These are phyloP conservation scores for Oryzias celebensis DNA, from an alignment of 2,113 vertebrate genomes.

Conservation along the genomic window DNA sequence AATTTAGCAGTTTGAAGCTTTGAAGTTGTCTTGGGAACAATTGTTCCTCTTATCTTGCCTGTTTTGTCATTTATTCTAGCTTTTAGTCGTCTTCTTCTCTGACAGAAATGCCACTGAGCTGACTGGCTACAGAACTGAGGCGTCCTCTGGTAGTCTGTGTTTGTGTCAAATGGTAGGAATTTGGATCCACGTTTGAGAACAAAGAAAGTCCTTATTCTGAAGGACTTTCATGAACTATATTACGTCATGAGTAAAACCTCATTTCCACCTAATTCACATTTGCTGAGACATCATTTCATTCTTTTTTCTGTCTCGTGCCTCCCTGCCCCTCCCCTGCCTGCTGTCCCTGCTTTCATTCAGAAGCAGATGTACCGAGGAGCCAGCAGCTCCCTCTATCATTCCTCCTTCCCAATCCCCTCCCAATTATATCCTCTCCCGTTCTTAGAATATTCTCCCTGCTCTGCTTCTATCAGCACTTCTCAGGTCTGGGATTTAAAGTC, in stretches of 20 bases:
- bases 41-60: not conserved
- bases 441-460: not conserved
- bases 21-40: too few species aligned
- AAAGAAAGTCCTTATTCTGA: conserved; percentile 29
- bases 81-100: conserved; percentile 20
- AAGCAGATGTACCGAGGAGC: conserved; percentile 68
- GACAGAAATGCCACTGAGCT: conserved; percentile 40
- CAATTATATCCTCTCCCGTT: conserved; percentile 14
- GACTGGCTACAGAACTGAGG: conserved; percentile 47
- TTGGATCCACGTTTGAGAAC: conserved; percentile 22
- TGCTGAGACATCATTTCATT: conserved; percentile 52
- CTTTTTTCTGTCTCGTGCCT: conserved; percentile 7
- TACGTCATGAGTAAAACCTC: conserved; percentile 37
- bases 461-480: not conserved
- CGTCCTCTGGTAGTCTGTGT: conserved; percentile 16
- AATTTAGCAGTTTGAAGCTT: too few species aligned
- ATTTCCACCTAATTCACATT: conserved; percentile 56
- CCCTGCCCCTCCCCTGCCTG: not conserved
- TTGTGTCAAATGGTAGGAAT: conserved; percentile 35
- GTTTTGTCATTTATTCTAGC: not conserved
- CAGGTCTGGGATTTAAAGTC: conserved; percentile 1
- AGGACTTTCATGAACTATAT: conserved; percentile 42
- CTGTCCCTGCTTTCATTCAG: conserved; percentile 60
- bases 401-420: conserved; percentile 12
- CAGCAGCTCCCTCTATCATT: conserved; percentile 17